phyloP scores from a whole-genome alignment of 2,888 invertebrate species.

The Sinopyrophorus schimmeli region DNA sequence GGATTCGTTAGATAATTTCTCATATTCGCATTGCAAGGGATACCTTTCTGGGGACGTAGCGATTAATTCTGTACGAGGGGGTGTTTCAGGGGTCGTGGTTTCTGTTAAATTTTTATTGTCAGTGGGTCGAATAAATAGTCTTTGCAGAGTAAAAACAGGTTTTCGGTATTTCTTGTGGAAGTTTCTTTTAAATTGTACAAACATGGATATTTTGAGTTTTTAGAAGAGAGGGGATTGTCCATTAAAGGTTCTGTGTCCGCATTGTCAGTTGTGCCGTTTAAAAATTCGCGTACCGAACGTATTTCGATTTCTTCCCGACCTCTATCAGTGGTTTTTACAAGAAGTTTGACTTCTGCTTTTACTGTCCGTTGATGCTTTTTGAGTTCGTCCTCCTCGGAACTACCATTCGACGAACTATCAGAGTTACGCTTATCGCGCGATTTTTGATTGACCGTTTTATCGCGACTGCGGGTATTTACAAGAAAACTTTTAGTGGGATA shows the following conservation, averaged over 20 bases:
- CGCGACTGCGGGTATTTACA: background rate
- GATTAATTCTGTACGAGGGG: conserved; percentile 44
- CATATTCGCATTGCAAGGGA: conserved; percentile 46
- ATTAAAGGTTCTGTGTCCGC: too few species aligned
- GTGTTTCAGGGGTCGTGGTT: conserved; percentile 40
- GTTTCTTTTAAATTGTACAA: conserved; percentile 3
- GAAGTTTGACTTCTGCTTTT: conserved; percentile 58
- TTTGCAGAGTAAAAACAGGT: conserved; percentile 50
- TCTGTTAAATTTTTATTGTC: conserved; percentile 33
- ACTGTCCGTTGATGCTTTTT: conserved; percentile 40
- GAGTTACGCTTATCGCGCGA: background rate
- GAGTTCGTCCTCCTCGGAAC: conserved; percentile 17
- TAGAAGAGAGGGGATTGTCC: background rate
- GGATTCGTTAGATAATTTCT: conserved; percentile 15
- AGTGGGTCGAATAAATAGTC: conserved; percentile 47
- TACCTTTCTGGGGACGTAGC: conserved; percentile 46
- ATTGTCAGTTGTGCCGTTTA: conserved; percentile 37
- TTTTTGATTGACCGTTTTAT: background rate
- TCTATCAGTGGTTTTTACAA: conserved; percentile 57
- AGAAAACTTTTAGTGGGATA: conserved; percentile 38
- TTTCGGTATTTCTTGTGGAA: conserved; percentile 20
- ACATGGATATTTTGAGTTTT: background rate
- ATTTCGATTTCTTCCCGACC: conserved; percentile 59
- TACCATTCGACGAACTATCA: conserved; percentile 14
- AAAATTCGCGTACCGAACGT: conserved; percentile 53